These are phyloP conservation scores for Lypha dubia DNA, from an alignment of 2,888 invertebrate genomes.

Conservation along the genomic window DNA sequence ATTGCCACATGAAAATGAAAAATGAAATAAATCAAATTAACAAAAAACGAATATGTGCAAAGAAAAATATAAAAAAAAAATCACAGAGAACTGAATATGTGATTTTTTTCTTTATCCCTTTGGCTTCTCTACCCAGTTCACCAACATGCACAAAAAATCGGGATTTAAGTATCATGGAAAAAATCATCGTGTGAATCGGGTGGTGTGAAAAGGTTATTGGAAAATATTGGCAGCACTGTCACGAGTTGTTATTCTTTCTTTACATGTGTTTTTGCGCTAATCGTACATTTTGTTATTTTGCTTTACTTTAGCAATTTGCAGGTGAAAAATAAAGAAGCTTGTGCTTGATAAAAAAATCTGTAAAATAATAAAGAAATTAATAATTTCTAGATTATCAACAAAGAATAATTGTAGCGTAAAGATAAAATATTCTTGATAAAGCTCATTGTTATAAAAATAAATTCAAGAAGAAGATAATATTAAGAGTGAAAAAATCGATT, in stretches of 20 bases:
- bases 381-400: slow-evolving; percentile 40
- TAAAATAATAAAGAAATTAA: slow-evolving; percentile 34
- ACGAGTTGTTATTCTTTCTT: slow-evolving; percentile 55
- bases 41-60: too few relatives aligned
- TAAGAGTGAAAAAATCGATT: slow-evolving; percentile 63
- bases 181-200: too few relatives aligned
- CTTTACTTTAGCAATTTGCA: slow-evolving; percentile 57
- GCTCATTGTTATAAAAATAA: slow-evolving; percentile 39
- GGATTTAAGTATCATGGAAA: too few relatives aligned
- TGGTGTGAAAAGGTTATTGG: not conserved
- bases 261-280: slow-evolving; percentile 54
- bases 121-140: too few relatives aligned
- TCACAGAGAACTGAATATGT: too few relatives aligned
- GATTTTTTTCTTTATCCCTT: too few relatives aligned
- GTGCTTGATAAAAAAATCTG: slow-evolving; percentile 25
- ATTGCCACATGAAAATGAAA: too few relatives aligned
- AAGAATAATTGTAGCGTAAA: slow-evolving; percentile 50
- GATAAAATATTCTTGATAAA: slow-evolving; percentile 56
- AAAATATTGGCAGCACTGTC: slow-evolving; percentile 9
- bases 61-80: too few relatives aligned
- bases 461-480: slow-evolving; percentile 23
- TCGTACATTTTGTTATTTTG: slow-evolving; percentile 61
- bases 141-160: too few relatives aligned
- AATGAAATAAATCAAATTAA: too few relatives aligned
- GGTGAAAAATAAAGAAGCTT: slow-evolving; percentile 53